Conservation (phyloP, 2,797 vertebrate species). For the Cossypha dichroa region DNA sequence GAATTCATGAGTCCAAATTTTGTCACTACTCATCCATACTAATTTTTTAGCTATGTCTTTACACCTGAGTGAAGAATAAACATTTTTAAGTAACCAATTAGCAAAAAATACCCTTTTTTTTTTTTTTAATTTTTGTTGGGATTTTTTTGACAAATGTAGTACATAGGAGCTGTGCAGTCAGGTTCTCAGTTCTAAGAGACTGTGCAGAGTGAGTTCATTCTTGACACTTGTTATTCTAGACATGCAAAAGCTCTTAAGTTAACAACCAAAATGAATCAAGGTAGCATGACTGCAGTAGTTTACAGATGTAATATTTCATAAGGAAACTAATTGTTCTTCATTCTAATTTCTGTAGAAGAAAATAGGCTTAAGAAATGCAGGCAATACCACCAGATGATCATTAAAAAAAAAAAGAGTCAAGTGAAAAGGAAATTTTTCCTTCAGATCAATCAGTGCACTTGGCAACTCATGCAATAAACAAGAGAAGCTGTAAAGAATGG, state of each 20-base stretch:
- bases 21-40: neutral
- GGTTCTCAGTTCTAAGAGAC: neutral
- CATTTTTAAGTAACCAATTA: neutral
- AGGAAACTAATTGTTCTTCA: neutral
- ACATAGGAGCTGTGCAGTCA: neutral
- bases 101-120: fast-evolving
- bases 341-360: neutral
- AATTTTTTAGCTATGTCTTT: neutral
- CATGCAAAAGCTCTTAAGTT: slow-evolving; percentile 16
- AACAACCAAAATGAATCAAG: slow-evolving; percentile 20
- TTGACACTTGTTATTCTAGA: neutral
- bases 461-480: neutral
- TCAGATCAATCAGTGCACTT: neutral
- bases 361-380: neutral
- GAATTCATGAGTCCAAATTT: neutral
- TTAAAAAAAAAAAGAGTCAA: neutral
- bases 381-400: neutral
- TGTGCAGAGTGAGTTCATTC: neutral
- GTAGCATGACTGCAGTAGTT: neutral
- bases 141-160: neutral
- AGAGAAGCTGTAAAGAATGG: neutral
- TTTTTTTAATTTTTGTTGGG: fast-evolving
- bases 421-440: neutral
- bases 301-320: neutral
- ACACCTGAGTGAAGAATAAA: neutral